Conservation (phyloP, 2,888 invertebrate genomes). For the Elegia similella region DNA sequence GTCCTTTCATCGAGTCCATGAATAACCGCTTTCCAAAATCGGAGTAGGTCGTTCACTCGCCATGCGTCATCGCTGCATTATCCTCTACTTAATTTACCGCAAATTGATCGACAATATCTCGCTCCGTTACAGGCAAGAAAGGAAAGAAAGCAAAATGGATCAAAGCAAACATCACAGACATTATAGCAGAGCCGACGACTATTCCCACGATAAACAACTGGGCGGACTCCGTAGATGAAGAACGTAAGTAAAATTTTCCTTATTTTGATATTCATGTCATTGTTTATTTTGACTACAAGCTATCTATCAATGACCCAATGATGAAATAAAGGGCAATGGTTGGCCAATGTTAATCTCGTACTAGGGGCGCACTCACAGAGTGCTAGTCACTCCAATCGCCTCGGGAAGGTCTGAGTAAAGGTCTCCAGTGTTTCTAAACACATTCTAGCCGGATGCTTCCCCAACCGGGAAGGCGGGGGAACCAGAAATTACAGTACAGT, state of each 20-base stretch:
- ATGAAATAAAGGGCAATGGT: conserved; percentile 72
- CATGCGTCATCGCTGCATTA: conserved; percentile 71
- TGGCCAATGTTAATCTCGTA: conserved; percentile 89
- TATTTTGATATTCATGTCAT: neutral
- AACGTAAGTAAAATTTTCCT: conserved; percentile 77
- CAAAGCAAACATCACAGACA: conserved; percentile 90
- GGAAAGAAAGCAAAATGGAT: conserved; percentile 93
- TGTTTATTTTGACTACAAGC: neutral
- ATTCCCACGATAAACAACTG: conserved; percentile 84
- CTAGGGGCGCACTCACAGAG: conserved; percentile 85
- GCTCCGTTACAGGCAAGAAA: conserved; percentile 86
- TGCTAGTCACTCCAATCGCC: conserved; percentile 81
- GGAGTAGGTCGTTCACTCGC: conserved; percentile 69
- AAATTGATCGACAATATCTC: conserved; percentile 26
- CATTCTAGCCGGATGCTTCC: conserved; percentile 87
- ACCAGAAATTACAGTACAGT: conserved; percentile 85
- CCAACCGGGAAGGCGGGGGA: conserved; percentile 84
- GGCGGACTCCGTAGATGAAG: conserved; percentile 93
- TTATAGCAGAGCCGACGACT: conserved; percentile 87
- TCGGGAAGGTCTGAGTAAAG: conserved; percentile 92
- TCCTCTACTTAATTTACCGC: conserved; percentile 36
- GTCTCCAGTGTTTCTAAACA: conserved; percentile 70
- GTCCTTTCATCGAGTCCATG: conserved; percentile 47
- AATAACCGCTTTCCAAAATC: conserved; percentile 73
- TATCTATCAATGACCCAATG: conserved; percentile 52